These are phyloP conservation scores for Syncerus caffer DNA, from an alignment of 2,797 vertebrate genomes.

Conservation along the genomic window DNA sequence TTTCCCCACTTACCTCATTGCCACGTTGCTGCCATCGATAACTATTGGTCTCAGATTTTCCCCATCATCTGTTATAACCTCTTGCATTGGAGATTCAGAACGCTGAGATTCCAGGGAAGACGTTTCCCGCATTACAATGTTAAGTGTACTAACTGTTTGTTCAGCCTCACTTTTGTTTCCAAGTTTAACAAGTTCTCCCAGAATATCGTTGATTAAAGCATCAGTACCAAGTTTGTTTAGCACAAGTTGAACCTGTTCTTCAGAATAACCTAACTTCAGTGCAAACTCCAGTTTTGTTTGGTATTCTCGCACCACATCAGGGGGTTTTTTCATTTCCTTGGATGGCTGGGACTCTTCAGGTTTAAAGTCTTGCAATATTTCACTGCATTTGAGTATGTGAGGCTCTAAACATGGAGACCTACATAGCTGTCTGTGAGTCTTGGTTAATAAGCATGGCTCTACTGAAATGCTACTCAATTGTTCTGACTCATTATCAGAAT, in stretches of 20 bases:
- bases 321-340: conserved; percentile 82
- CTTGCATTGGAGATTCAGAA: conserved; percentile 87
- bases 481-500: conserved; percentile 92
- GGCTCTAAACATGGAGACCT: conserved; percentile 84
- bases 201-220: conserved; percentile 96
- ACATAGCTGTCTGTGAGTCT: conserved; percentile 86
- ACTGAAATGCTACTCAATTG: conserved; percentile 77
- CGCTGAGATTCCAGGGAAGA: conserved; percentile 88
- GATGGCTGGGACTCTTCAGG: conserved; percentile 81
- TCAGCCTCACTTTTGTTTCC: conserved; percentile 93
- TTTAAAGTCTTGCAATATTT: conserved; percentile 83
- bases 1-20: conserved; percentile 92
- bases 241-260: conserved; percentile 94
- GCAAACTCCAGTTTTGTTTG: conserved; percentile 97
- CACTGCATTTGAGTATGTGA: conserved; percentile 81
- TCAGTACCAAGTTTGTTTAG: conserved; percentile 94
- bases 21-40: conserved; percentile 97
- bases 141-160: conserved; percentile 80
- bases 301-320: conserved; percentile 87
- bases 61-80: conserved; percentile 87
- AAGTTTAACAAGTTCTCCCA: conserved; percentile 97
- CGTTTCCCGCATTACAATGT: conserved; percentile 81
- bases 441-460: conserved; percentile 81
- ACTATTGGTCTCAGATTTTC: conserved; percentile 95
- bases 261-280: conserved; percentile 95